These are phyloP conservation scores for Temnothorax longispinosus DNA, from an alignment of 1,140 invertebrate genomes.

Conservation along the genomic window DNA sequence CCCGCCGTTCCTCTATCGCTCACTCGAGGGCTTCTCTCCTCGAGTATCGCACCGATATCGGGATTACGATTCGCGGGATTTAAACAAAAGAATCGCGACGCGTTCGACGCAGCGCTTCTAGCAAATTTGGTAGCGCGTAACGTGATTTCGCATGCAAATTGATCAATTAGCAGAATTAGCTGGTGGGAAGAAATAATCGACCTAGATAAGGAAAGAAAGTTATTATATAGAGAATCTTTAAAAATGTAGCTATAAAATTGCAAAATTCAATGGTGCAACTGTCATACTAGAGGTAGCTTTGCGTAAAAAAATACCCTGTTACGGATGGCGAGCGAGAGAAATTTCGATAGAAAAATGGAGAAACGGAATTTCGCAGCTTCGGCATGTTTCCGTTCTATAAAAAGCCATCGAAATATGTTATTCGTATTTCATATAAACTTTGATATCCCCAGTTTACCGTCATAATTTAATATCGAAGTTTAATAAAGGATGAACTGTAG, in stretches of 20 bases:
- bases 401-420: background rate
- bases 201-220: background rate
- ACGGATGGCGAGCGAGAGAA: background rate
- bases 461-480: slow-evolving; percentile 47
- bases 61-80: background rate
- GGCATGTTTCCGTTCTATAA: background rate
- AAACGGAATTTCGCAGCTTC: background rate
- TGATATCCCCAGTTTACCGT: slow-evolving; percentile 22
- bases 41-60: background rate
- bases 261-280: background rate
- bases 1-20: background rate
- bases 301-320: background rate
- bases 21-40: background rate
- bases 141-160: slow-evolving; percentile 16
- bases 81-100: slow-evolving; percentile 25
- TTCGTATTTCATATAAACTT: background rate
- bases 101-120: no score
- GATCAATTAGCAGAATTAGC: background rate
- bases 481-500: slow-evolving; percentile 48
- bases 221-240: background rate
- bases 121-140: background rate
- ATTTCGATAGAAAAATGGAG: background rate
- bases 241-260: background rate
- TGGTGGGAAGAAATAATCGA: background rate
- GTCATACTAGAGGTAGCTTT: background rate